Conservation (phyloP, 1,140 invertebrate genomes). For the Aethina tumida region DNA sequence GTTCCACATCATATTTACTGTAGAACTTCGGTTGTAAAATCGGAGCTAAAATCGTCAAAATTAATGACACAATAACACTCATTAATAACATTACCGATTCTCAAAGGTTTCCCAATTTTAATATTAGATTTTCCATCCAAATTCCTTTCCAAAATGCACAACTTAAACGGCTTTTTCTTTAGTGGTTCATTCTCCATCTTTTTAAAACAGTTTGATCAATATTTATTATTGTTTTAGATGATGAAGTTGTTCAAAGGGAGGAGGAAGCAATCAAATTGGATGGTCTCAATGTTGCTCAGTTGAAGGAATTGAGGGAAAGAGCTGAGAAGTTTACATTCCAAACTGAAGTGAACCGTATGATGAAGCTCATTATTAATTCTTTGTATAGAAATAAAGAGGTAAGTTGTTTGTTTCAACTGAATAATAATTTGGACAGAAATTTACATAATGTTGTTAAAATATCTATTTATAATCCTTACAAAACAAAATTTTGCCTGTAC, state of each 20-base stretch:
- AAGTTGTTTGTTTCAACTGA: conserved; percentile 14
- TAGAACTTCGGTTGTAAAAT: conserved; percentile 24
- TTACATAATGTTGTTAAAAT: background rate
- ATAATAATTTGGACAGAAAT: background rate
- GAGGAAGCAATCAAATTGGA: conserved; percentile 97
- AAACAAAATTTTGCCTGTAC: too few relatives aligned
- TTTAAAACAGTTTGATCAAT: conserved; percentile 18
- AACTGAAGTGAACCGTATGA: conserved; percentile 97
- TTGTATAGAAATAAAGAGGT: conserved; percentile 96
- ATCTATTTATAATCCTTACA: too few relatives aligned
- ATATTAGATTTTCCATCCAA: conserved; percentile 31
- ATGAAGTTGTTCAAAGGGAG: conserved; percentile 72
- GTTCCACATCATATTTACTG: conserved; percentile 7
- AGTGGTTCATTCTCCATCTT: conserved; percentile 12
- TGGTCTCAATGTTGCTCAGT: conserved; percentile 86
- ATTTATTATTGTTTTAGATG: conserved; percentile 45
- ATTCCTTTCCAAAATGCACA: conserved; percentile 30
- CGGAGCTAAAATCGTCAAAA: conserved; percentile 19
- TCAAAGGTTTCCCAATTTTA: conserved; percentile 27
- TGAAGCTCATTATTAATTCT: conserved; percentile 99
- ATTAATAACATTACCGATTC: conserved; percentile 27
- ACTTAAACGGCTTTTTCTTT: conserved; percentile 32
- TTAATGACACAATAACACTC: too few relatives aligned
- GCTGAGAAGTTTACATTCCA: conserved; percentile 92
- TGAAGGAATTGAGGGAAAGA: conserved; percentile 84